These are phyloP conservation scores for Leptinotarsa juncta DNA, from an alignment of 2,888 invertebrate genomes.

Conservation along the genomic window DNA sequence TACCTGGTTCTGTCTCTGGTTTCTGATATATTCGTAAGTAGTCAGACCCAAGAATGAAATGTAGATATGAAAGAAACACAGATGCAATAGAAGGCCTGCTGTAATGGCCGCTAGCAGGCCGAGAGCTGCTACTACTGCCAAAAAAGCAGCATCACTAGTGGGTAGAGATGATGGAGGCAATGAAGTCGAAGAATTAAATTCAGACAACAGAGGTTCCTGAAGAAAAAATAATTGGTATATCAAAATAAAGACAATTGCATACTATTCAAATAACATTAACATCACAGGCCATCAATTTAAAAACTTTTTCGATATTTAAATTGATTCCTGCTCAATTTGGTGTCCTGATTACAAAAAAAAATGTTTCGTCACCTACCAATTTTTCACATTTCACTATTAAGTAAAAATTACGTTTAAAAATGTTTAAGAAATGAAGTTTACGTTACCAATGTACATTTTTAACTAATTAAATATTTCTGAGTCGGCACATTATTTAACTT, in stretches of 20 bases:
- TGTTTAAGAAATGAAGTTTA: too few relatives aligned
- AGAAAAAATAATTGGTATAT: conserved; percentile 9
- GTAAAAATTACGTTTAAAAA: too few relatives aligned
- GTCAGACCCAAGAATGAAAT: conserved; percentile 86
- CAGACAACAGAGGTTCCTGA: conserved; percentile 35
- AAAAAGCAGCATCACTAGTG: conserved; percentile 71
- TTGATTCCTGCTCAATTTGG: too few relatives aligned
- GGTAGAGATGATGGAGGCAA: conserved; percentile 59
- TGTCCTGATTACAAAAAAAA: too few relatives aligned
- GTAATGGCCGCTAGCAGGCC: conserved; percentile 81
- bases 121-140: conserved; percentile 73
- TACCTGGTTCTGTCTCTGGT: conserved; percentile 65
- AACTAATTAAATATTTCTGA: too few relatives aligned
- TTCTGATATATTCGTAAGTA: conserved; percentile 88
- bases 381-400: too few relatives aligned
- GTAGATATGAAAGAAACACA: conserved; percentile 90
- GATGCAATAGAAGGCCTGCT: conserved; percentile 81
- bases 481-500: too few relatives aligned
- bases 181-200: conserved; percentile 49
- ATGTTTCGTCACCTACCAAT: too few relatives aligned
- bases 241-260: background rate
- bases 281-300: background rate
- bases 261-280: too few relatives aligned
- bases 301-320: too few relatives aligned
- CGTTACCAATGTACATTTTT: too few relatives aligned